phyloP scores from a whole-genome alignment of 2,113 vertebrate species.

The Erythrocercus mccallii region DNA sequence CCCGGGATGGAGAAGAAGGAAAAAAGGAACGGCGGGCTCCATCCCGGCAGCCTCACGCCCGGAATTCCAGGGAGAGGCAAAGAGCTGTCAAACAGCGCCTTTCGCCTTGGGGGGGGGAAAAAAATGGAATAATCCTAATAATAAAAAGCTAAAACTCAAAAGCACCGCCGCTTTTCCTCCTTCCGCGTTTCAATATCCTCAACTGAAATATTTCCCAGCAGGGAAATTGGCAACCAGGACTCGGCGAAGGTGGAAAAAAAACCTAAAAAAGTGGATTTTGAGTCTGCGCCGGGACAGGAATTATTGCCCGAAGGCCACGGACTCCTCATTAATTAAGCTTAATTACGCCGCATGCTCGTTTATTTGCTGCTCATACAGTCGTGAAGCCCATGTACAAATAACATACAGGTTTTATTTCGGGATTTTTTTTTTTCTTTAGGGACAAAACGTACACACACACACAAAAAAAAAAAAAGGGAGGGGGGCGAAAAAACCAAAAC shows the following conservation, averaged over 20 bases:
- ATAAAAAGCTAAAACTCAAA: not conserved
- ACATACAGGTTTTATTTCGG: constrained; percentile 83
- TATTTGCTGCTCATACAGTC: constrained; percentile 68
- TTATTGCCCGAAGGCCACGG: not conserved
- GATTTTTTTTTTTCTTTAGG: constrained; percentile 66
- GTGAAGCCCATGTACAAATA: constrained; percentile 77
- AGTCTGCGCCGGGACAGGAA: not conserved
- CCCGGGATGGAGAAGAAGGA: not conserved
- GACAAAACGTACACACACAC: constrained; percentile 69
- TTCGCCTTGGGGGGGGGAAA: not conserved
- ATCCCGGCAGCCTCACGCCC: not conserved
- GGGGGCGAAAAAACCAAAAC: constrained; percentile 21
- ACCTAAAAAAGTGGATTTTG: not conserved
- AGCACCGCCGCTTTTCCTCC: not conserved
- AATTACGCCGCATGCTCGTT: constrained; percentile 43
- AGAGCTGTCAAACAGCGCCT: not conserved
- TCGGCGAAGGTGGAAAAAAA: not conserved
- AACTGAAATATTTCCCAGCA: not conserved
- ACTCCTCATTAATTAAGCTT: constrained; percentile 7
- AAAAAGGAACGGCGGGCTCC: not conserved
- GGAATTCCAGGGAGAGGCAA: not conserved
- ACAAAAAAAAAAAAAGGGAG: constrained; percentile 65
- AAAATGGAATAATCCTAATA: not conserved
- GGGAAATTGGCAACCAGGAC: not conserved
- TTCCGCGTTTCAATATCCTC: not conserved